A percentile compares a stretch with the other conserved stretches of the same genome.
Conservation (phyloP, 2,113 vertebrate species). For the cattle (Bos taurus) region ARS-UCD2.0 NC_037350.1:23435501-23436000, state of each 20-base stretch:
- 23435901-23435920: not conserved
- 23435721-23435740: not conserved
- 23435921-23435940: not conserved
- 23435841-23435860: not conserved
- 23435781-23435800: not conserved
- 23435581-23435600: not conserved
- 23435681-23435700: not conserved
- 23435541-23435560: not conserved
- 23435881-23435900: not conserved
- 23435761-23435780: not conserved
- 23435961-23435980: not conserved
- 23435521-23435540: not conserved
- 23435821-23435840: not conserved
- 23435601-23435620: not conserved
- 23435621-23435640: not conserved
- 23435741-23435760: not conserved
- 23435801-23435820: not conserved
- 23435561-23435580: not conserved
- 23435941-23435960: not conserved
- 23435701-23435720: not conserved
- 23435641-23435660: not conserved
- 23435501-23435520: not conserved
- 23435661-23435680: not conserved
- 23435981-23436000: not conserved
- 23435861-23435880: not conserved